phyloP scores from a whole-genome alignment of 2,888 invertebrate genomes.

The Apomyelois bistriatella region DNA sequence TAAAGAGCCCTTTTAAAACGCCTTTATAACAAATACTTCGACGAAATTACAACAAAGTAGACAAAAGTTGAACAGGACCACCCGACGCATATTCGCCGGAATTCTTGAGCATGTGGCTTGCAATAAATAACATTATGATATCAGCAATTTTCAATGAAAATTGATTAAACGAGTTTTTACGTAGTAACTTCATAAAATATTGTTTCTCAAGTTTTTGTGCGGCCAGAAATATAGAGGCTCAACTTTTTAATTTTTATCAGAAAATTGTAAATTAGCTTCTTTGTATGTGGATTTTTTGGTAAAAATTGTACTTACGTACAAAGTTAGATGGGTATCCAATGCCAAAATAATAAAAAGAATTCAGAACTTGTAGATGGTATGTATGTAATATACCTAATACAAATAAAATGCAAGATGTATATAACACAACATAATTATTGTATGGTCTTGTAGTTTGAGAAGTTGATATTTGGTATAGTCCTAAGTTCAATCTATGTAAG shows the following conservation, averaged over 20 bases:
- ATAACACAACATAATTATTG: no score
- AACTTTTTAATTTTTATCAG: constrained; percentile 2
- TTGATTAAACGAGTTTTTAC: constrained; percentile 9
- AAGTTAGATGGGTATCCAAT: neutral
- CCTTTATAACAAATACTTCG: constrained; percentile 59
- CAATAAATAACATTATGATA: constrained; percentile 16
- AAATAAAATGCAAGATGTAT: no score
- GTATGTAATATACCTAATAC: no score
- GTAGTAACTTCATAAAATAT: constrained; percentile 12
- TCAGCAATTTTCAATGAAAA: constrained; percentile 13
- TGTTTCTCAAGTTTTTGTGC: constrained; percentile 9
- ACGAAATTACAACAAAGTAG: constrained; percentile 45
- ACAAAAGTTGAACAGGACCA: constrained; percentile 20
- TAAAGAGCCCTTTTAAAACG: constrained; percentile 43
- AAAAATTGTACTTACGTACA: neutral
- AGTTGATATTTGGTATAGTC: neutral
- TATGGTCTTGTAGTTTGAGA: no score
- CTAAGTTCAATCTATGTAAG: neutral
- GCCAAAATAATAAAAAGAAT: no score
- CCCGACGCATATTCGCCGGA: constrained; percentile 12
- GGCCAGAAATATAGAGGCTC: constrained; percentile 2
- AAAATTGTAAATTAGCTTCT: constrained; percentile 7
- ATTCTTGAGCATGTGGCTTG: constrained; percentile 27
- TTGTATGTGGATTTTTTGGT: neutral
- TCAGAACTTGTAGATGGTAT: no score